Conservation (phyloP, 1,140 invertebrate species). For the Sycophaga agraensis region DNA sequence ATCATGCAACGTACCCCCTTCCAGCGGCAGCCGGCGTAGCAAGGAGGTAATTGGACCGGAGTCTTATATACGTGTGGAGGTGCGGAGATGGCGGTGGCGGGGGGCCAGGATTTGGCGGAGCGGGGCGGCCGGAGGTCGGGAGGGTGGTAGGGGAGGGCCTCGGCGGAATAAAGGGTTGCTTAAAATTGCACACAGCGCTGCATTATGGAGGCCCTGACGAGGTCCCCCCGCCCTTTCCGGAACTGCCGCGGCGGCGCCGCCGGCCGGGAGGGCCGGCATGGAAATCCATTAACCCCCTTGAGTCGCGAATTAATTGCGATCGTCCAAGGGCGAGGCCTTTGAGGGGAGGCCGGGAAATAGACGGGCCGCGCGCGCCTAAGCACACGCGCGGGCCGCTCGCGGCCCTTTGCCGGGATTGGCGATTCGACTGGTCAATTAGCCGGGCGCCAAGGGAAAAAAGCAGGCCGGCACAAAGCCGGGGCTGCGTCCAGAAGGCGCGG, state of each 20-base stretch:
- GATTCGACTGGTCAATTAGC: slow-evolving; percentile 18
- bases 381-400: not conserved
- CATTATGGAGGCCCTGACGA: slow-evolving; percentile 56
- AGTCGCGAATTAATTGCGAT: slow-evolving; percentile 55
- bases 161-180: slow-evolving; percentile 55
- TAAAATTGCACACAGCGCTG: slow-evolving; percentile 56
- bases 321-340: slow-evolving; percentile 51
- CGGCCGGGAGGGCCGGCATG: slow-evolving; percentile 36
- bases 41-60: slow-evolving; percentile 59
- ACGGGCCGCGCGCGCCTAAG: not conserved
- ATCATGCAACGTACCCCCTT: slow-evolving; percentile 57
- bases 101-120: slow-evolving; percentile 27
- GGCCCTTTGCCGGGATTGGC: not conserved
- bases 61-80: slow-evolving; percentile 53
- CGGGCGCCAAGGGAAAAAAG: slow-evolving; percentile 4
- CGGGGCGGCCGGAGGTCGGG: slow-evolving; percentile 14
- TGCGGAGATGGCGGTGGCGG: slow-evolving; percentile 36
- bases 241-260: slow-evolving; percentile 39
- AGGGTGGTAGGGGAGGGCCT: not conserved
- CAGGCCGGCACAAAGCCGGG: not conserved
- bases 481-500: not conserved
- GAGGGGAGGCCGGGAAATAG: slow-evolving; percentile 30
- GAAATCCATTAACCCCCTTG: slow-evolving; percentile 53
- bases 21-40: slow-evolving; percentile 50
- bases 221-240: slow-evolving; percentile 38